Percentiles rank a stretch among this genome's conserved stretches.
These are phyloP conservation scores for Sarcophaga variegata DNA, from an alignment of 2,888 invertebrate species.

Conservation along the genomic window DNA sequence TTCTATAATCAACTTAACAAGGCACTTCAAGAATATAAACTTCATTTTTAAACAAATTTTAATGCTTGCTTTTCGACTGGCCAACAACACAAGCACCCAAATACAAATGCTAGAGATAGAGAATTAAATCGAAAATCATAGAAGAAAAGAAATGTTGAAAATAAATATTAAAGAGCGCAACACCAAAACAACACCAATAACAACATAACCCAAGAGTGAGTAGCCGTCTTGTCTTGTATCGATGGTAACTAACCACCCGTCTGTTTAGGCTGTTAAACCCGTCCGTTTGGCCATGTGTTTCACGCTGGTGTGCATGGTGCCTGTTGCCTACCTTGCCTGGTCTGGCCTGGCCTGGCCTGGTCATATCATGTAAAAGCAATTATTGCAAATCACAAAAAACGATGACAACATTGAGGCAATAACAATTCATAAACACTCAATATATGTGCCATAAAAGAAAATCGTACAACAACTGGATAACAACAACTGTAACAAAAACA, in stretches of 20 bases:
- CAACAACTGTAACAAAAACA: conserved; percentile 25
- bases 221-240: not conserved
- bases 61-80: conserved; percentile 7
- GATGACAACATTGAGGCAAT: conserved; percentile 70
- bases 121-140: conserved; percentile 12
- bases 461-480: conserved; percentile 37
- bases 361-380: conserved; percentile 70
- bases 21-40: conserved; percentile 49
- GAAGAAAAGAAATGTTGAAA: not conserved
- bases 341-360: not conserved
- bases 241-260: no score
- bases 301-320: no score
- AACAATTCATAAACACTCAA: conserved; percentile 71
- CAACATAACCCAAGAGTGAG: not conserved
- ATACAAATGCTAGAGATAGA: not conserved
- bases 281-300: no score
- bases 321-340: not conserved
- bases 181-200: not conserved
- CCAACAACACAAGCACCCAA: not conserved
- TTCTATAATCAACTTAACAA: conserved; percentile 67
- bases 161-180: conserved; percentile 11
- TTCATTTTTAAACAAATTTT: conserved; percentile 3
- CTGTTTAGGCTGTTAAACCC: no score
- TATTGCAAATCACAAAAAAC: conserved; percentile 70
- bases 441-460: conserved; percentile 67